phyloP scores from a whole-genome alignment of 2,797 vertebrate species.

The Benthosema pterotum region DNA sequence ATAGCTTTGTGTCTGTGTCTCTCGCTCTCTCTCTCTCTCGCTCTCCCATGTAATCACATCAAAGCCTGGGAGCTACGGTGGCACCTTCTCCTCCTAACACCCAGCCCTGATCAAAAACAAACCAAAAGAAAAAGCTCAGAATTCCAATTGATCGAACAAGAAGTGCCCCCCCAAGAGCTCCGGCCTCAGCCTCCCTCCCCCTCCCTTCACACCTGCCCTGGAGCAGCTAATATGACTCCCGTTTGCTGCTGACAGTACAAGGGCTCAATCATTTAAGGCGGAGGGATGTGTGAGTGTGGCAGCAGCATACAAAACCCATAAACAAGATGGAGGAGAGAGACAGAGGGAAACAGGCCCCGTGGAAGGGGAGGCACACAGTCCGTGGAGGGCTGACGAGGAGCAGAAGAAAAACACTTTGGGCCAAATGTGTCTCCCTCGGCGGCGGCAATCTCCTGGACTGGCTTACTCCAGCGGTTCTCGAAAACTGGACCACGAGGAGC shows the following conservation, averaged over 20 bases:
- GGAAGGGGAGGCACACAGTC: constrained; percentile 60
- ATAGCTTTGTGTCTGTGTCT: too few relatives aligned
- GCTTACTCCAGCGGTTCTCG: constrained; percentile 54
- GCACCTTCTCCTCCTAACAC: constrained; percentile 57
- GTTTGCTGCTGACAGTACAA: constrained; percentile 70
- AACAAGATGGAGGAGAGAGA: constrained; percentile 55
- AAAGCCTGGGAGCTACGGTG: constrained; percentile 32
- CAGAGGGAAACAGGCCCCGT: constrained; percentile 58
- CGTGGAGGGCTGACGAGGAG: constrained; percentile 65
- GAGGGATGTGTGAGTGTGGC: constrained; percentile 47
- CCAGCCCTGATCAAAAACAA: constrained; percentile 64
- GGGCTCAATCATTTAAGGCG: constrained; percentile 67
- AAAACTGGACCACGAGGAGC: constrained; percentile 30
- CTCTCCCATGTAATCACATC: constrained; percentile 51
- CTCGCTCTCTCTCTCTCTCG: neutral
- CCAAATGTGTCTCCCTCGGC: constrained; percentile 56
- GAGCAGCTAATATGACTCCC: constrained; percentile 72
- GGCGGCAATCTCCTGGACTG: constrained; percentile 46
- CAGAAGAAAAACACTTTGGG: constrained; percentile 53
- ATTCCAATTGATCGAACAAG: constrained; percentile 67
- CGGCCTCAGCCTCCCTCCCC: constrained; percentile 17
- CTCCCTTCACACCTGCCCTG: constrained; percentile 25
- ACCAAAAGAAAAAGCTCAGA: constrained; percentile 49
- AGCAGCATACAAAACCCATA: constrained; percentile 72
- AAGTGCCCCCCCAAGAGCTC: constrained; percentile 18